A percentile compares a stretch with the other conserved stretches of the same genome.
phyloP scores from a whole-genome alignment of 2,888 invertebrate genomes.

The Drosophila histrio region DNA sequence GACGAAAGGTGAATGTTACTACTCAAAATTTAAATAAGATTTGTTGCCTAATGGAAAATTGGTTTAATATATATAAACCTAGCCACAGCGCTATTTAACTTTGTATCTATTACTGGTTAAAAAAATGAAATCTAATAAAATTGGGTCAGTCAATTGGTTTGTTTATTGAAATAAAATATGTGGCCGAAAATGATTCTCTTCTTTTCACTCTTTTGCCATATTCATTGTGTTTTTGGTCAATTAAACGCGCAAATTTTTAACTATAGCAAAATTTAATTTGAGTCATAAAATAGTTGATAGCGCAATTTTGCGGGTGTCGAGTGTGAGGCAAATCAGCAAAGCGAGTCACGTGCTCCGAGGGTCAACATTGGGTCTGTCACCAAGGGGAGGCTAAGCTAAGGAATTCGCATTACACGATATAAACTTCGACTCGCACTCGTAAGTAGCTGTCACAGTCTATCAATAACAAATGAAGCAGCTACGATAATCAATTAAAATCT shows the following conservation, averaged over 20 bases:
- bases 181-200: not conserved
- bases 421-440: not conserved
- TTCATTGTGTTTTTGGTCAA: constrained; percentile 29
- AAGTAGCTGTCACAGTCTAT: constrained; percentile 49
- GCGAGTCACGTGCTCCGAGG: constrained; percentile 69
- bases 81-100: not conserved
- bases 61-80: not conserved
- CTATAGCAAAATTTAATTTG: constrained; percentile 30
- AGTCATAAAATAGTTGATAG: constrained; percentile 12
- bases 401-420: constrained; percentile 60
- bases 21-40: constrained; percentile 4
- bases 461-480: constrained; percentile 43
- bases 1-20: constrained; percentile 25
- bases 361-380: constrained; percentile 50
- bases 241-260: constrained; percentile 34
- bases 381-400: constrained; percentile 74
- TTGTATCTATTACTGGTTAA: not conserved
- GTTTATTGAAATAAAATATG: constrained; percentile 16
- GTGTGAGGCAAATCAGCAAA: constrained; percentile 37
- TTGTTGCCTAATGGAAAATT: constrained; percentile 7
- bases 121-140: constrained; percentile 7
- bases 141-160: constrained; percentile 29
- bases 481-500: constrained; percentile 42
- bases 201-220: constrained; percentile 8
- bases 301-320: constrained; percentile 20